Evolutionary conservation across 2,113 vertebrate species (phyloP).

Genomic region (Daubentonia madagascariensis): DNA sequence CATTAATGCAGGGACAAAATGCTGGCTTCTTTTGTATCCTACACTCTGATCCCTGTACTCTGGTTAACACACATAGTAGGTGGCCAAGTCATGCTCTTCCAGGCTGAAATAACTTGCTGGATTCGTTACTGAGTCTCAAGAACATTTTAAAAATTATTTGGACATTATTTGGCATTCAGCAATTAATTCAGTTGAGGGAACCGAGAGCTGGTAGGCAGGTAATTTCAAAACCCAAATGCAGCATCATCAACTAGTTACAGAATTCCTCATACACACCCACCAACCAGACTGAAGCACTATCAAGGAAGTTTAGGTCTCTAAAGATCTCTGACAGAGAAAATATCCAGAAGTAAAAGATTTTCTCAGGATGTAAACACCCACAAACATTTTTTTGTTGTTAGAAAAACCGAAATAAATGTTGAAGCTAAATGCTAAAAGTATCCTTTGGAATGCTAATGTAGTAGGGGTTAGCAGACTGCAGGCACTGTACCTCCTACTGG

Average conservation of each 20-base stretch:
- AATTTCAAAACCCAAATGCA: constrained; percentile 23
- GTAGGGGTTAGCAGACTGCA: neutral
- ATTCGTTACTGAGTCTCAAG: neutral
- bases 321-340: neutral
- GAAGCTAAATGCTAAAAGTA: neutral
- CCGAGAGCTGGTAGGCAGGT: neutral
- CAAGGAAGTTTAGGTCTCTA: neutral
- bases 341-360: neutral
- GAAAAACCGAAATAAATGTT: neutral
- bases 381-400: neutral
- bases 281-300: neutral
- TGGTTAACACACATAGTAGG: neutral
- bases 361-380: neutral
- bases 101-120: neutral
- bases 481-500: neutral
- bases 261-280: neutral
- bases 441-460: neutral
- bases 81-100: neutral
- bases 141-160: neutral
- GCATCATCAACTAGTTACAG: neutral
- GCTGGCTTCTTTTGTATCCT: neutral
- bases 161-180: neutral
- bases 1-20: neutral
- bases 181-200: neutral
- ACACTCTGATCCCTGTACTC: neutral